phyloP scores from a whole-genome alignment of 2,888 invertebrate species.

The Vesta saturnalis region DNA sequence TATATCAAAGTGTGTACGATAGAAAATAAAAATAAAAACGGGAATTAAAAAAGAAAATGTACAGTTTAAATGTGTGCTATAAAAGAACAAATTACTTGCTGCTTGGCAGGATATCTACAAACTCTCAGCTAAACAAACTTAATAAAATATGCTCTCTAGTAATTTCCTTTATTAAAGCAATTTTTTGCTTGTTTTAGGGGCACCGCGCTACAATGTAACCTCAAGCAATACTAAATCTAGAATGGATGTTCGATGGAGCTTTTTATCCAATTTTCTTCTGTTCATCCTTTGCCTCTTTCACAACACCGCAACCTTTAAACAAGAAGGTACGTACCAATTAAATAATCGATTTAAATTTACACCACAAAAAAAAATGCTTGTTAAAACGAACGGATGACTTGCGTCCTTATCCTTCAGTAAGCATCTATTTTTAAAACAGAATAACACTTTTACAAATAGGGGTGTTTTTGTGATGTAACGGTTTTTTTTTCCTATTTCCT shows the following conservation, averaged over 20 bases:
- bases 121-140: slow-evolving; percentile 37
- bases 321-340: slow-evolving; percentile 53
- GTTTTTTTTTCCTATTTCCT: slow-evolving; percentile 31
- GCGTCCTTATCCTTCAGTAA: slow-evolving; percentile 22
- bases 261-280: slow-evolving; percentile 55
- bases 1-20: slow-evolving; percentile 16
- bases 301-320: slow-evolving; percentile 58
- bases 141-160: slow-evolving; percentile 38
- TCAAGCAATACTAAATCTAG: slow-evolving; percentile 52
- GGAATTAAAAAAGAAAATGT: slow-evolving; percentile 23
- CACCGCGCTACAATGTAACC: slow-evolving; percentile 58
- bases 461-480: slow-evolving; percentile 30
- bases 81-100: slow-evolving; percentile 35
- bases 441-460: slow-evolving; percentile 31
- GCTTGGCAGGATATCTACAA: slow-evolving; percentile 32
- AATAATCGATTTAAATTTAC: slow-evolving; percentile 8
- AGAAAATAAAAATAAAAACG: slow-evolving; percentile 31
- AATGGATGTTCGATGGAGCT: slow-evolving; percentile 61
- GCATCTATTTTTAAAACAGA: slow-evolving; percentile 25
- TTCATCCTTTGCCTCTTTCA: slow-evolving; percentile 55
- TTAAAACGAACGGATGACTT: slow-evolving; percentile 30
- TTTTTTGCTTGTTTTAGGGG: slow-evolving; percentile 55
- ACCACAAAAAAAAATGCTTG: slow-evolving; percentile 16
- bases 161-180: slow-evolving; percentile 38
- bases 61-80: slow-evolving; percentile 32